Evolutionary conservation across 2,113 vertebrate species (phyloP), one percentile per base, ranked within the genome.

Genomic region (Bufo gargarizans): DNA sequence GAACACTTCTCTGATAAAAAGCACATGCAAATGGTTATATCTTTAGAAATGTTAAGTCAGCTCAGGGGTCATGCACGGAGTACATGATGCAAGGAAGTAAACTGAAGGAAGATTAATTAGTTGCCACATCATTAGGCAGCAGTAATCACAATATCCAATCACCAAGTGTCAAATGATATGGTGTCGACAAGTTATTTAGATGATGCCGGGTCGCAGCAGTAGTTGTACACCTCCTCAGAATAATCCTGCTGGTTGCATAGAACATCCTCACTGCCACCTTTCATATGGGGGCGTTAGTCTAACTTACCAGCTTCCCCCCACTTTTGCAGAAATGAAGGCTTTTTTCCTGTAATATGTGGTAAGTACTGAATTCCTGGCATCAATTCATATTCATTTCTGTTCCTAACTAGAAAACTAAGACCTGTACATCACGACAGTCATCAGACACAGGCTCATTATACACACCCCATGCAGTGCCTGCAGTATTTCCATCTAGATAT

Each of bases 231-330:
- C 58, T 47, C 56, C 79, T 16, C 22, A 81, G 12, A 49, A 9
- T 71, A 47, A 67, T 45, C 50, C 33, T 22, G 4, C 61, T 69
- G 61, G 33, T 10, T 43, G 47, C 14, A 19, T 33, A 33, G 20
- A 14, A 10, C 84, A 76, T 47, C 72, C 13, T 78, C 7, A 3
- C 77, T 59, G 78, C 33, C 78, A 76, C 79, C 65, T 81, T 47
- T 45, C 74, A 50, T 49, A 76, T 88, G 86, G 78, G 67, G 86
- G 86, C 56, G 86, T 82, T 17, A 10, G 43, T 49, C 11, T 61
- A 55, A 86, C 59, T 69, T 79, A 33, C 4, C 76, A 53, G 22
- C n/a, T 33, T 43, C 13, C 22, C 50, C 69, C 1, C 33, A 33
- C 33, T 33, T 47, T 9, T 47, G 19, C 86, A 56, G 49, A 56